Evolutionary conservation across 2,888 invertebrate genomes (phyloP).

Genomic region (Acronicta leporina): DNA sequence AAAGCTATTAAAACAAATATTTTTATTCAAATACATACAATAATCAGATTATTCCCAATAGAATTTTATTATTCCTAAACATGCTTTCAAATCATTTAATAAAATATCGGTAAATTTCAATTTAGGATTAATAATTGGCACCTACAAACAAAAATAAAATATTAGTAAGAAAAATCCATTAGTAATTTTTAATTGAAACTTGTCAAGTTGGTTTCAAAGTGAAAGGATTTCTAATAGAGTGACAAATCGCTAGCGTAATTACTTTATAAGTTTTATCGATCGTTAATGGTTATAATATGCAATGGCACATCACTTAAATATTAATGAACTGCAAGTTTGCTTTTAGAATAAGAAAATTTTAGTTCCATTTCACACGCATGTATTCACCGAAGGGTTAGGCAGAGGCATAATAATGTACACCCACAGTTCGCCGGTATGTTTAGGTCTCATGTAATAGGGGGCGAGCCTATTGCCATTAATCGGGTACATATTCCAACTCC

Average conservation of each 20-base stretch:
- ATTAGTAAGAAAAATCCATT: background rate
- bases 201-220: conserved; percentile 11
- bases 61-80: background rate
- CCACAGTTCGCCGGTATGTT: too few relatives aligned
- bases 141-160: conserved; percentile 8
- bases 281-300: background rate
- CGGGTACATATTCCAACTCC: too few relatives aligned
- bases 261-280: conserved; percentile 2
- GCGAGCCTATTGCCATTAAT: too few relatives aligned
- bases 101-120: conserved; percentile 1
- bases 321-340: too few relatives aligned
- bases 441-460: too few relatives aligned
- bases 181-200: conserved; percentile 23
- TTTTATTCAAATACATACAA: background rate
- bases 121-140: conserved; percentile 3
- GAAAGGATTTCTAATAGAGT: conserved; percentile 1
- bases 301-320: too few relatives aligned
- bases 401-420: too few relatives aligned
- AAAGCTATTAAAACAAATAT: too few relatives aligned
- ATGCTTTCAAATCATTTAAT: background rate
- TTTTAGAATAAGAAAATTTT: too few relatives aligned
- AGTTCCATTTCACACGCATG: too few relatives aligned
- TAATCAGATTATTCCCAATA: conserved; percentile 1
- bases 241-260: conserved; percentile 6
- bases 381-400: too few relatives aligned